Conservation (phyloP, 2,888 invertebrate species). For the Abrostola triplasia region DNA sequence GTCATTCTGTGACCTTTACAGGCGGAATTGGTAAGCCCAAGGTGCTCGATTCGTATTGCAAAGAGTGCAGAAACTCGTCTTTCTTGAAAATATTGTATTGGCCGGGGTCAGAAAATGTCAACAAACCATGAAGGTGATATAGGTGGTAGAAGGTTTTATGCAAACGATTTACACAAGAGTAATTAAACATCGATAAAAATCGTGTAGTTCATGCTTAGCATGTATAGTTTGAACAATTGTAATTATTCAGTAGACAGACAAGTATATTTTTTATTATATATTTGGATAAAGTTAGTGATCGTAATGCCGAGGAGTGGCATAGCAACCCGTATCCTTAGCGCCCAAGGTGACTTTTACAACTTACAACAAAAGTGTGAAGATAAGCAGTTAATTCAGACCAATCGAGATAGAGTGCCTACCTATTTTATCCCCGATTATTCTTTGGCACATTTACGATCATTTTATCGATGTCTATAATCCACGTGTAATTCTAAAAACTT, state of each 20-base stretch:
- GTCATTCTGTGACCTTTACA: constrained; percentile 73
- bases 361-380: too few species aligned
- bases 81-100: constrained; percentile 62
- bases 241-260: not conserved
- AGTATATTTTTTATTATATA: too few species aligned
- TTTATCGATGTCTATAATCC: too few species aligned
- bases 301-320: not conserved
- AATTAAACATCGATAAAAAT: constrained; percentile 31
- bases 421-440: too few species aligned
- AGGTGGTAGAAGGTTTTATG: constrained; percentile 45
- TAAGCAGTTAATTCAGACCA: too few species aligned
- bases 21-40: constrained; percentile 70
- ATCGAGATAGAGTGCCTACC: too few species aligned
- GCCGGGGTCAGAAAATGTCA: constrained; percentile 73
- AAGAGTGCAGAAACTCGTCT: constrained; percentile 75
- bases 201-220: constrained; percentile 13
- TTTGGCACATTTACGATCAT: too few species aligned
- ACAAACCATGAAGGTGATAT: constrained; percentile 74
- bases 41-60: constrained; percentile 70
- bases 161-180: constrained; percentile 38
- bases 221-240: constrained; percentile 16
- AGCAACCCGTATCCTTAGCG: constrained; percentile 2
- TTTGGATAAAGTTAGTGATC: constrained; percentile 13
- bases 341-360: not conserved
- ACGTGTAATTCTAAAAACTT: too few species aligned